phyloP scores from a whole-genome alignment of 2,888 invertebrate genomes.

The Luffia ferchaultella region DNA sequence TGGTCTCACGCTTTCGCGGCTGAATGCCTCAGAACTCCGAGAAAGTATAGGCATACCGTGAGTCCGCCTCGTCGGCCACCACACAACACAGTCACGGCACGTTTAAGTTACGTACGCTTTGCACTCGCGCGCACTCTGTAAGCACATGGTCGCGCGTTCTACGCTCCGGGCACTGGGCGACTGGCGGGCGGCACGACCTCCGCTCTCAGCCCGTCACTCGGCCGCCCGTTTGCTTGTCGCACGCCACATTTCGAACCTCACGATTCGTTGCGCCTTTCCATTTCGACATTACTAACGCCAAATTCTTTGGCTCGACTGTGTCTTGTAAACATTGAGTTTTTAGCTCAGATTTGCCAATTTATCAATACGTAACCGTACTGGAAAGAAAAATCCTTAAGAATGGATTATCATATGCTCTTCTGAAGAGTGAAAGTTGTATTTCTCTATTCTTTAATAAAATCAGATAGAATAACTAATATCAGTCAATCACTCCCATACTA shows the following conservation, averaged over 20 bases:
- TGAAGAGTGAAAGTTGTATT: no score
- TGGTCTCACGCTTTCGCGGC: not conserved
- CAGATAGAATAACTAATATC: no score
- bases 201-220: slow-evolving; percentile 4
- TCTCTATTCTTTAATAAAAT: no score
- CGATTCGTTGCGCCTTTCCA: not conserved
- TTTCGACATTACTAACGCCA: no score
- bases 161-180: slow-evolving; percentile 36
- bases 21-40: not conserved
- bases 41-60: not conserved
- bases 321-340: no score
- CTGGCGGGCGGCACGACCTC: slow-evolving; percentile 12
- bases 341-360: no score
- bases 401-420: no score
- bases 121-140: slow-evolving; percentile 37
- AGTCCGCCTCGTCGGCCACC: not conserved
- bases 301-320: no score
- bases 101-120: slow-evolving; percentile 10
- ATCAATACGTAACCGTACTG: no score
- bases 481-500: no score
- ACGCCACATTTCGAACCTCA: not conserved
- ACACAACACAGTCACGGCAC: not conserved
- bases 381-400: no score
- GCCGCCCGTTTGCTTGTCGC: not conserved
- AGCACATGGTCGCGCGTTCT: slow-evolving; percentile 45